Evolutionary conservation across 2,797 vertebrate species (phyloP).

Genomic region (Onychomys leucogaster): DNA sequence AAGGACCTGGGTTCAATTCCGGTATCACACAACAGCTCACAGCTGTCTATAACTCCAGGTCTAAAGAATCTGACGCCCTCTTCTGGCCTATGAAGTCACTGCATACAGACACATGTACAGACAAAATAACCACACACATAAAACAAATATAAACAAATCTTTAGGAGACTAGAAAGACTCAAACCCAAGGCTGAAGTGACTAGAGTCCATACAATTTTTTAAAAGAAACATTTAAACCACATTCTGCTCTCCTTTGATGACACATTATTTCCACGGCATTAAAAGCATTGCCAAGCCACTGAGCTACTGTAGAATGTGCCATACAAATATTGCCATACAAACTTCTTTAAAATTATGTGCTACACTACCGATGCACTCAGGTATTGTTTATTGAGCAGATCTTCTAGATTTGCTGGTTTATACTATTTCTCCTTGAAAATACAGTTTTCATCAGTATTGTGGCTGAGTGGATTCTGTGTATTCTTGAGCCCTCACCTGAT

Average conservation of each 20-base stretch:
- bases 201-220: background rate
- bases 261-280: background rate
- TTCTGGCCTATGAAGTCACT: background rate
- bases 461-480: slow-evolving; percentile 1
- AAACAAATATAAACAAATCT: background rate
- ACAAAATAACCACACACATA: too few species aligned
- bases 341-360: background rate
- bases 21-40: background rate
- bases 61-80: background rate
- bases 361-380: slow-evolving; percentile 35
- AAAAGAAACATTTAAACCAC: background rate
- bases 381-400: background rate
- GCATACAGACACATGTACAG: background rate
- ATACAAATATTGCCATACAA: background rate
- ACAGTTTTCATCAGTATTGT: slow-evolving; percentile 2
- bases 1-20: background rate
- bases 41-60: background rate
- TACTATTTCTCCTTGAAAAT: slow-evolving; percentile 31
- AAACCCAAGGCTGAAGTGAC: background rate
- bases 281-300: slow-evolving; percentile 30
- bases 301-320: background rate
- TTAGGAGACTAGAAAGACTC: background rate
- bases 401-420: background rate
- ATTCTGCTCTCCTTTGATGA: background rate
- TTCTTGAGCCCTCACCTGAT: background rate